These are phyloP conservation scores for Cydia fagiglandana DNA, from an alignment of 1,140 invertebrate genomes.

Conservation along the genomic window DNA sequence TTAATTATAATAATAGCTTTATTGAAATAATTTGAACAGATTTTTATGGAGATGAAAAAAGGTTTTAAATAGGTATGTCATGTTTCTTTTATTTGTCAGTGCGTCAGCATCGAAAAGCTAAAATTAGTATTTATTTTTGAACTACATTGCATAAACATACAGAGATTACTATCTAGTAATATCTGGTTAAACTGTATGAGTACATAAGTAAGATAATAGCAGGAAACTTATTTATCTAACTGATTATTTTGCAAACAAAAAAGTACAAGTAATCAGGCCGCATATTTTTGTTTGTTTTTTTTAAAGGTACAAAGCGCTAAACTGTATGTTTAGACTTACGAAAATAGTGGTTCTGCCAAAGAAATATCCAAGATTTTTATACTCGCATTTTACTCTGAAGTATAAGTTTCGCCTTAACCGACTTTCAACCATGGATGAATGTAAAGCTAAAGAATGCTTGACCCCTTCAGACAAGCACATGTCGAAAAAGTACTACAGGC, in stretches of 20 bases:
- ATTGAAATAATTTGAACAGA: neutral
- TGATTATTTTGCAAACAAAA: neutral
- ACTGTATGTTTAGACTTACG: slow-evolving; percentile 47
- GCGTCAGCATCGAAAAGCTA: slow-evolving; percentile 15
- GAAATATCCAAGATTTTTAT: slow-evolving; percentile 39
- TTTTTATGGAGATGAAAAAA: neutral
- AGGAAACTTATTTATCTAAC: neutral
- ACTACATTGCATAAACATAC: slow-evolving; percentile 22
- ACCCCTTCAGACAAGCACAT: slow-evolving; percentile 46
- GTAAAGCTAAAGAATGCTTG: slow-evolving; percentile 50
- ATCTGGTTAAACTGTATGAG: neutral
- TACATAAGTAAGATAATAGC: neutral
- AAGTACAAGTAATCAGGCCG: neutral
- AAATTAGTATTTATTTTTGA: slow-evolving; percentile 30
- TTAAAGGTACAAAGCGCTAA: slow-evolving; percentile 28
- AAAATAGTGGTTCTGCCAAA: slow-evolving; percentile 35
- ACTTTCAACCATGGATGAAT: slow-evolving; percentile 47
- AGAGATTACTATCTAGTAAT: neutral
- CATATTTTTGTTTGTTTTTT: slow-evolving; percentile 35
- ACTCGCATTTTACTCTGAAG: slow-evolving; percentile 32
- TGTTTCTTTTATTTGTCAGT: neutral
- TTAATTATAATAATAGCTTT: neutral
- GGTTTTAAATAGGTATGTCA: neutral
- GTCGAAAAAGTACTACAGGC: slow-evolving; percentile 68
- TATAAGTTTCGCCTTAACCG: neutral